Evolutionary conservation across 2,888 invertebrate genomes (phyloP), one percentile per base, ranked within the genome.

Genomic region (Isotomurus palustris): DNA sequence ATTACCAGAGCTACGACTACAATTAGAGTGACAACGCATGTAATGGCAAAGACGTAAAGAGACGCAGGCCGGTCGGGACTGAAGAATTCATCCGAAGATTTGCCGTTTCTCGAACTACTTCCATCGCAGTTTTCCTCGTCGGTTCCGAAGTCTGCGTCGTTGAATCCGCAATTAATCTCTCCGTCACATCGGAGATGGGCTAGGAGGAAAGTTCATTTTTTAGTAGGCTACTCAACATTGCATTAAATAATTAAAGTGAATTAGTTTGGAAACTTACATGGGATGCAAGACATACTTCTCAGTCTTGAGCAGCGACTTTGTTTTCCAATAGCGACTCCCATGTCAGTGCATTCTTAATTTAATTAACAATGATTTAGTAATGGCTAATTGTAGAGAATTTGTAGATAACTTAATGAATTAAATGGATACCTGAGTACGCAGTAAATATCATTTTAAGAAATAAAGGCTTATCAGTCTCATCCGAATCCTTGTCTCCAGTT

Each of bases 11-110:
- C 49, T 10, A 66, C 62, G 40, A 70, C 69, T 32, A 67, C 53
- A 48, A 70, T 56, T 14, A 70, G 60, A 1, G 69, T 70, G 12
- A 60, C 60, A 1, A 70, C 45, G 21, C 68, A 65, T 14, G 68
- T 68, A 22, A 68, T 60, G 24, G 60, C 69, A 48, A 70, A 70
- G 5, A 70, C 66, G 38, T 67, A 68, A 25, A 70, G 54, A 22
- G 67, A 63, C 25, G 58, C 58, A 14, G 65, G 50, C 24, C 60
- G 35, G 40, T 60, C 60, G 4, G 44, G 48, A 2, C 47, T 51
- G 21, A 21, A 44, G 14, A 41, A 25, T 28, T 56, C 48, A 19
- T 45, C 29, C 24, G 43, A 43, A 48, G 40, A 59, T 22, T 56
- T 54, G 47, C 27, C 48, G 19, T 19, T 40, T 10, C 40, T 25